A percentile compares a stretch with the other conserved stretches of the same genome.
These are phyloP conservation scores for Anoplophora glabripennis DNA, from an alignment of 1,140 invertebrate genomes.

Conservation along the genomic window DNA sequence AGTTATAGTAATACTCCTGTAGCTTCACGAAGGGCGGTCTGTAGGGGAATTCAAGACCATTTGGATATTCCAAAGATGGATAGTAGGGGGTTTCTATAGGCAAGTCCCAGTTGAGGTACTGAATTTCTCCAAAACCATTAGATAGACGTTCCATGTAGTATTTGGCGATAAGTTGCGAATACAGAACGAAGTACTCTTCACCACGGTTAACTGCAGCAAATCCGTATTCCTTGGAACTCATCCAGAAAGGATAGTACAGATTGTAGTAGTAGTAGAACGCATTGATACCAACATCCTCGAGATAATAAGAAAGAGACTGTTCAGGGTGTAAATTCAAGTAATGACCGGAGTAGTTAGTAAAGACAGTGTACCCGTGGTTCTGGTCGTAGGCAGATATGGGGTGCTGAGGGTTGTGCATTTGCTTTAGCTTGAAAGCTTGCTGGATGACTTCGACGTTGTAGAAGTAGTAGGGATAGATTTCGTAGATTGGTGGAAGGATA, in stretches of 20 bases:
- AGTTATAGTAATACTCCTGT: constrained; percentile 42
- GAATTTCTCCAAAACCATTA: constrained; percentile 60
- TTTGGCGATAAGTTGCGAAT: constrained; percentile 61
- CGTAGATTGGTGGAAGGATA: constrained; percentile 62
- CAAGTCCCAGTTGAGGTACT: constrained; percentile 55
- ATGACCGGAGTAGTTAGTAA: constrained; percentile 55
- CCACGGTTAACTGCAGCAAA: constrained; percentile 57
- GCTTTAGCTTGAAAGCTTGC: constrained; percentile 56
- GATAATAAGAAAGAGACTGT: constrained; percentile 67
- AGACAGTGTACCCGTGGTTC: constrained; percentile 46
- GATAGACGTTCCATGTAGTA: constrained; percentile 69
- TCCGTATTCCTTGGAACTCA: constrained; percentile 54
- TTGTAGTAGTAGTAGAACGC: constrained; percentile 65
- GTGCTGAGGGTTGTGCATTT: constrained; percentile 39
- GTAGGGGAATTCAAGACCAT: constrained; percentile 62
- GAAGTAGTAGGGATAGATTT: constrained; percentile 65
- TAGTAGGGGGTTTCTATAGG: constrained; percentile 61
- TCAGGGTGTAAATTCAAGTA: constrained; percentile 47
- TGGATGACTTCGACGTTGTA: constrained; percentile 60
- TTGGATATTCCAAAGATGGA: constrained; percentile 62
- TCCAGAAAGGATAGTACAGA: constrained; percentile 62
- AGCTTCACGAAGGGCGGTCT: constrained; percentile 54
- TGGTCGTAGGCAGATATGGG: constrained; percentile 36
- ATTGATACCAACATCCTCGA: constrained; percentile 69
- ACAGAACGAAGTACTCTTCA: constrained; percentile 59